Base-by-base conservation (phyloP, 1,140 invertebrate genomes). In the Drosophila dunni region DNA sequence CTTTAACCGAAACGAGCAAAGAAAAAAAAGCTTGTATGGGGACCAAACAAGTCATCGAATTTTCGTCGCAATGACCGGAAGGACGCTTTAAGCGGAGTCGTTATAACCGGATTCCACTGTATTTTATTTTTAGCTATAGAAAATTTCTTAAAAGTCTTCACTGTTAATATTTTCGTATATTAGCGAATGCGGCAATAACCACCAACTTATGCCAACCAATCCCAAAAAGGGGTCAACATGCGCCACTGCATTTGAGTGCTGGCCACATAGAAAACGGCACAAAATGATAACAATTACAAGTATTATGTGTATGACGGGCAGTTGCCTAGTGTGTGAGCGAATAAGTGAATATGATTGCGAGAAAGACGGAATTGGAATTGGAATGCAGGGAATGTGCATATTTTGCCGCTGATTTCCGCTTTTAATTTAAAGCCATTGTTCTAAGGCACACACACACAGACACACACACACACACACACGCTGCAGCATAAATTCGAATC, bases 261-360 rank as follows among this genome's bases (percentile, higher is more conserved):
- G 68, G 10, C 36, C 48, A 86, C 69, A 72, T 79, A 67, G 69
- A 69, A 83, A 78, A 74, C 70, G 76, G 69, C 66, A 65, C 79
- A 83, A 83, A 88, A 88, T 82, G 79, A 88, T 89, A 88, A 88
- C 88, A 88, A 88, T 88, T 88, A 89, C 84, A 85, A 75, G 73
- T 86, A 86, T 88, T 86, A 88, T 88, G 77, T 80, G 79, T 89
- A 89, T 83, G 88, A 68, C 83, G 68, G 36, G 83, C 68, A 44
- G 75, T 81, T 67, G 54, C 17, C 42, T 20, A 44, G 29, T 29
- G 24, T 29, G 24, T 29, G 38, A 24, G 24, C 13, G 53, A 58
- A 34, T 13, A 45, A 29, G 38, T 36, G 38, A 48, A 40, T 15
- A n/a, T 36, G 40, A 50, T 8, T n/a, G 34, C 5, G 15, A 36